Percentiles rank a stretch among this genome's conserved stretches.
phyloP scores from a whole-genome alignment of 1,140 invertebrate species.

The Drosophila littoralis region DNA sequence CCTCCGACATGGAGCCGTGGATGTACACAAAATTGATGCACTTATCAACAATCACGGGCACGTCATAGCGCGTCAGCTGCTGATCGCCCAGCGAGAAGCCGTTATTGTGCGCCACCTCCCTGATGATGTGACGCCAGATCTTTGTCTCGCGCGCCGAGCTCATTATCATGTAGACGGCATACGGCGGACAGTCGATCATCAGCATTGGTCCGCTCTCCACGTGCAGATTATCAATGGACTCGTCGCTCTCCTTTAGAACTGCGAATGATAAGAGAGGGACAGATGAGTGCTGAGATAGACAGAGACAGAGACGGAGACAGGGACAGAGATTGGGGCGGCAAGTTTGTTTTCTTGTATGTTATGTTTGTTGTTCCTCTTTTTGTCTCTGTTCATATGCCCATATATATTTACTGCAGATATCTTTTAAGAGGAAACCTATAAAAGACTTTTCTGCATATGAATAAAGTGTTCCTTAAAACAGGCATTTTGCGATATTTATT shows the following conservation, averaged over 20 bases:
- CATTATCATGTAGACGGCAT: slow-evolving; percentile 90
- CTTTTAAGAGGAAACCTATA: too few relatives aligned
- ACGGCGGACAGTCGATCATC: slow-evolving; percentile 88
- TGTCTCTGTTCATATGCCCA: too few relatives aligned
- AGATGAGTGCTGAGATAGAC: slow-evolving; percentile 28
- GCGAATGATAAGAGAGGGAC: background rate
- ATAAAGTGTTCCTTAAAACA: too few relatives aligned
- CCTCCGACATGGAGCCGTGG: slow-evolving; percentile 92
- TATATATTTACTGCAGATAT: too few relatives aligned
- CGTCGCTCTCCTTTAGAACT: slow-evolving; percentile 84
- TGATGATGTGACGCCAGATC: slow-evolving; percentile 90
- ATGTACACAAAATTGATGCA: slow-evolving; percentile 95
- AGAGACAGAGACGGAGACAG: background rate
- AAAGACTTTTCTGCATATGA: too few relatives aligned
- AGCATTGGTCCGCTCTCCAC: slow-evolving; percentile 87
- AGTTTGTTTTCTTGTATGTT: too few relatives aligned
- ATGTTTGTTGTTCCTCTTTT: too few relatives aligned
- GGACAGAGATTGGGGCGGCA: too few relatives aligned
- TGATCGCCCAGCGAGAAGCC: slow-evolving; percentile 91
- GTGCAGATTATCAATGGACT: slow-evolving; percentile 84
- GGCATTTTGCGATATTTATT: too few relatives aligned
- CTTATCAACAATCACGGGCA: slow-evolving; percentile 95
- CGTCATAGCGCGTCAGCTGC: slow-evolving; percentile 93
- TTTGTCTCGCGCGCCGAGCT: slow-evolving; percentile 87
- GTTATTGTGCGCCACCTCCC: slow-evolving; percentile 90